phyloP scores from a whole-genome alignment of 1,140 invertebrate species.

The Delia radicum region DNA sequence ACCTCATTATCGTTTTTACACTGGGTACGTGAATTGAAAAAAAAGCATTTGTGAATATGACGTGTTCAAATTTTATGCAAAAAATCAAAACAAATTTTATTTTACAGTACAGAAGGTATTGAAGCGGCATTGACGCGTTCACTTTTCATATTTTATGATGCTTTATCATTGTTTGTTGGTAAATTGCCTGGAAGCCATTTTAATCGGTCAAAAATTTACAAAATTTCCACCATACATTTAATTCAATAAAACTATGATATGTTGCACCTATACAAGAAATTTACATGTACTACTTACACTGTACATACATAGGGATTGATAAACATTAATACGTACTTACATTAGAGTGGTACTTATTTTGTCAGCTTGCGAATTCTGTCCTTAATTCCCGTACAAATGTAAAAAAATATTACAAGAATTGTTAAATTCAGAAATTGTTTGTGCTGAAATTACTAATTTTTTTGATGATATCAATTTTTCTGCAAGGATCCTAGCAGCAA shows the following conservation, averaged over 20 bases:
- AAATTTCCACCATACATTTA: slow-evolving; percentile 14
- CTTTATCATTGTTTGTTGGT: slow-evolving; percentile 23
- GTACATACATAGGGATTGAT: not conserved
- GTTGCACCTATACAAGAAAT: not conserved
- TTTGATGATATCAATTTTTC: too few species aligned
- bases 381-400: too few species aligned
- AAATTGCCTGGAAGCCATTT: slow-evolving; percentile 28
- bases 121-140: slow-evolving; percentile 22
- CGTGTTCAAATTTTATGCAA: not conserved
- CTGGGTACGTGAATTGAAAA: too few species aligned
- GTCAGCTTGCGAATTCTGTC: too few species aligned
- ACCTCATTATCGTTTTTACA: too few species aligned
- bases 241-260: slow-evolving; percentile 12
- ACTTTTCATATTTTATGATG: slow-evolving; percentile 28
- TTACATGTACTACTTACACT: not conserved
- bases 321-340: too few species aligned
- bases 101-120: slow-evolving; percentile 15
- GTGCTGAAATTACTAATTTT: too few species aligned
- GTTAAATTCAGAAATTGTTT: too few species aligned
- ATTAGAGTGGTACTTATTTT: too few species aligned
- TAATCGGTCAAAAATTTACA: slow-evolving; percentile 26
- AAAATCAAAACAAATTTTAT: slow-evolving; percentile 11
- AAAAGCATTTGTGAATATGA: not conserved
- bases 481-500: too few species aligned
- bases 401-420: too few species aligned